Evolutionary conservation across 2,888 invertebrate species (phyloP), one percentile per base, ranked within the genome.

Genomic region (Mimachlamys varia): DNA sequence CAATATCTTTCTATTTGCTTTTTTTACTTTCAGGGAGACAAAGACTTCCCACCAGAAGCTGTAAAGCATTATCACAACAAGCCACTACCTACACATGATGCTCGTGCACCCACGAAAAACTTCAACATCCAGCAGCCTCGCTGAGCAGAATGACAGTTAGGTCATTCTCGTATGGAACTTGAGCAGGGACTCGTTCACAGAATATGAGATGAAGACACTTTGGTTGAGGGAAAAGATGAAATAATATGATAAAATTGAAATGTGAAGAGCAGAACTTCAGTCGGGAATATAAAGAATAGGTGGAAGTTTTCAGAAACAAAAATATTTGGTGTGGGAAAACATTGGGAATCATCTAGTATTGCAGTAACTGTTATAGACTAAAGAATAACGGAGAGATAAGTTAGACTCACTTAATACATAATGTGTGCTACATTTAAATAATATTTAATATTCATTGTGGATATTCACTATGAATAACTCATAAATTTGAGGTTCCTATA

Each of bases 41-140:
- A 98, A 13, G 99, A 99, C 97, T 99, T 98, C 96, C 98, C 98
- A 38, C 98, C 98, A 0, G 98, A 98, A 96, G 98, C 99, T 0
- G 98, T 98, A 0, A 98, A 98, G 96, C 97, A 97, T 96, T 97
- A 98, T 97, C 98, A 99, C 96, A 98, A 98, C 97, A 97, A 98
- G 97, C 98, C 98, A 90, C 97, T 98, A 89, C 98, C 99, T 90
- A 97, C 97, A 90, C 97, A 97, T 92, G 97, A 97, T 88, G 96
- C 96, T 91, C 97, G 95, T 96, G 98, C 98, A 95, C 98, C 98
- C 27, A 92, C 94, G 17, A 89, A 92, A 33, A 27, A 27, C 38
- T 92, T 92, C 38, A 88, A 93, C 37, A 95, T 96, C 88, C 94
- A 96, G 38, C 96, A 96, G 90, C 96, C 96, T 17, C 93, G 94